Evolutionary conservation across 1,140 invertebrate species (phyloP), one percentile per base, ranked within the genome.

Genomic region (Drosophila kepulauana): DNA sequence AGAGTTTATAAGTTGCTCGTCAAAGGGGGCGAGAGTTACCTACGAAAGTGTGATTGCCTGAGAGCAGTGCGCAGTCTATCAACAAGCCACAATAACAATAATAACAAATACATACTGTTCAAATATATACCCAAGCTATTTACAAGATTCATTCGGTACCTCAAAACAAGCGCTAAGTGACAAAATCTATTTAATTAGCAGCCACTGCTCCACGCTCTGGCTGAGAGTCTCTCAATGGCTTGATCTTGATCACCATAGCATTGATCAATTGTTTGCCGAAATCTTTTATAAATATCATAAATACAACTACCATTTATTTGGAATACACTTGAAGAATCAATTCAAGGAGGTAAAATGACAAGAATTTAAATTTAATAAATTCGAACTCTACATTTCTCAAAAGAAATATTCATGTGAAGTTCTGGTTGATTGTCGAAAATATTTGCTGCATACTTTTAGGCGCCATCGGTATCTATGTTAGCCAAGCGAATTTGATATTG

Each of bases 61-160:
- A 43, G 49, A 30, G 16, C 46, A 48, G 5, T 48, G 5, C 6
- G 5, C 13, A 4, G 56, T 69, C 48, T 80, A 84, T 88, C 76
- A 79, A 87, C 73, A 73, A 64, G 38, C 20, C 41, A 54, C 49
- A 58, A 58, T 72, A 75, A 80, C 33, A 54, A 33, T 30, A 54
- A 13, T 13, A 46, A 30, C 79, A 73, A 62, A 73, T 69, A 68
- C 28, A 73, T 69, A 68, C 28, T 59, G 66, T 67, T 33, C 76
- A 73, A 71, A 82, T 87, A 76, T 89, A 64, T 89, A 75, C 67
- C 13, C 43, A 69, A 82, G 68, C 65, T 81, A 81, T 89, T 88
- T 57, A 85, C 85, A 65, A 75, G 63, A 79, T 72, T 70, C 62
- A 69, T 87, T 86, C 41, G 59, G n/a, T 65, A 43, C 2, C 58